Conservation (phyloP, 64 coral and sea anemone species). For the Cladopsammia gracilis region DNA sequence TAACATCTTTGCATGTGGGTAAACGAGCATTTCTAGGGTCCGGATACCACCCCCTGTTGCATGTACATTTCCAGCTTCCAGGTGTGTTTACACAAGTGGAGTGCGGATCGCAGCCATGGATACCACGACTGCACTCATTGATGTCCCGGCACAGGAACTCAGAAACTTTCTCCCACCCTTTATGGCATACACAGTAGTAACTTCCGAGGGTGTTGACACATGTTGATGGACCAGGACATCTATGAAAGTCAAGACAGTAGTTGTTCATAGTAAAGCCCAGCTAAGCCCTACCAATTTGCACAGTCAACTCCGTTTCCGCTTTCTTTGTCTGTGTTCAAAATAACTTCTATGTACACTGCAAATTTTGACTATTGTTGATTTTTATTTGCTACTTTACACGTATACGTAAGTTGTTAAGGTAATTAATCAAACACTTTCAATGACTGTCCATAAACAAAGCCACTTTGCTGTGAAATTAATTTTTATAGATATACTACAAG, state of each 20-base stretch:
- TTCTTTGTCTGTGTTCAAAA: no score
- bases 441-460: no score
- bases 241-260: background rate
- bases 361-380: no score
- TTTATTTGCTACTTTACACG: no score
- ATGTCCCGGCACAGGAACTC: conserved; percentile 70
- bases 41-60: conserved; percentile 79
- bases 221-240: conserved; percentile 54
- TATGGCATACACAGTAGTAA: conserved; percentile 60
- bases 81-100: conserved; percentile 66
- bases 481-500: background rate
- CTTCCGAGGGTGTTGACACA: conserved; percentile 69
- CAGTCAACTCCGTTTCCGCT: no score
- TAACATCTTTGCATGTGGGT: conserved; percentile 68
- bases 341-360: no score
- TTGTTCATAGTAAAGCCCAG: no score
- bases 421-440: no score
- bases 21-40: conserved; percentile 54
- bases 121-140: conserved; percentile 71
- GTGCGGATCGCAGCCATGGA: conserved; percentile 64
- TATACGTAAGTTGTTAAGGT: no score
- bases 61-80: conserved; percentile 78
- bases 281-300: no score
- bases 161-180: conserved; percentile 65
- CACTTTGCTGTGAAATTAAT: no score